These are phyloP conservation scores for Pasiphila rectangulata DNA, from an alignment of 2,888 invertebrate genomes.

Conservation along the genomic window DNA sequence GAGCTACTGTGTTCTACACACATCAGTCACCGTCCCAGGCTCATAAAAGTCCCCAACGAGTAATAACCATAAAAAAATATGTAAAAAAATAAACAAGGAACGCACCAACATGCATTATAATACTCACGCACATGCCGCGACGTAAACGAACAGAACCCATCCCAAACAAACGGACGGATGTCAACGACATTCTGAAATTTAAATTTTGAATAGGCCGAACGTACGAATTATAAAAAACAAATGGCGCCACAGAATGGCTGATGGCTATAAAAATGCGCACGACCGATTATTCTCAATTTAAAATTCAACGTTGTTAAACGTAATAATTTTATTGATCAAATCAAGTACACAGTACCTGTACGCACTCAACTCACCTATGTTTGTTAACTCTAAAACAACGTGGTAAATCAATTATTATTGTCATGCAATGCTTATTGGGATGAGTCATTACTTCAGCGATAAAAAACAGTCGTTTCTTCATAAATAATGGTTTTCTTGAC, in stretches of 20 bases:
- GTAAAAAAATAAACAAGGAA: conserved; percentile 49
- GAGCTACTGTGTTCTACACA: conserved; percentile 1
- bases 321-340: not conserved
- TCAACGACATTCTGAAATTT: conserved; percentile 15
- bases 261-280: not conserved
- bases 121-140: conserved; percentile 29
- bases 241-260: too few species aligned
- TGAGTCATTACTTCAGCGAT: conserved; percentile 6
- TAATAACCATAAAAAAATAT: conserved; percentile 54
- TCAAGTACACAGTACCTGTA: too few species aligned
- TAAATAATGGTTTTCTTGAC: not conserved
- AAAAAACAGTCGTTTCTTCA: conserved; percentile 3
- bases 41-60: conserved; percentile 52
- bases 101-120: conserved; percentile 36
- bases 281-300: not conserved
- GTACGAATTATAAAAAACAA: not conserved
- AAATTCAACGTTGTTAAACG: conserved; percentile 1
- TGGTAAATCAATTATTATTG: not conserved
- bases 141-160: conserved; percentile 28
- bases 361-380: too few species aligned
- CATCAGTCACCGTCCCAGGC: conserved; percentile 49
- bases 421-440: not conserved
- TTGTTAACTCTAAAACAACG: too few species aligned
- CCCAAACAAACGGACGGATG: conserved; percentile 22
- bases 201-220: conserved; percentile 6